Evolutionary conservation across 2,888 invertebrate species (phyloP), one percentile per base, ranked within the genome.

Genomic region (Stenichneumon culpator): DNA sequence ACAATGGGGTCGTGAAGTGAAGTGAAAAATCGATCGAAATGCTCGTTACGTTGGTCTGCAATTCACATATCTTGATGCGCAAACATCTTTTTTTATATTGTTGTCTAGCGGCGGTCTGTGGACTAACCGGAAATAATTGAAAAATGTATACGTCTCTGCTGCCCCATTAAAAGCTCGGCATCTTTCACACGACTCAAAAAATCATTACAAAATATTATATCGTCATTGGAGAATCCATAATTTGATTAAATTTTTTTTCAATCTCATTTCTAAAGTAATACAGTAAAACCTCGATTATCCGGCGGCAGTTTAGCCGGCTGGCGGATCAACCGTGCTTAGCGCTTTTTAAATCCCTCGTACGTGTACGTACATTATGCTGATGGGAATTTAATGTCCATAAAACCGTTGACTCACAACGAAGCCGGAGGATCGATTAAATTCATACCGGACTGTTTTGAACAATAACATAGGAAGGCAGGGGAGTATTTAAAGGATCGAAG

Each of bases 11-110:
- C 39, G 36, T 25, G 36, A 16, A 11, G 44, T 44, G n/a, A 25
- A 36, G 28, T 39, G 57, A 25, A 52, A 57, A 39, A 60, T 73
- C 73, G 73, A 57, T 73, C 57, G 36, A 44, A 73, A 57, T 44
- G 6, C 73, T 54, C 57, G 16, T 57, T 44, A 22, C 39, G 39
- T 39, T n/a, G 52, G 16, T 39, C 14, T 39, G 39, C 57, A 39
- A 72, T 72, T 44, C 60, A 28, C 60, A 63, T 32, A 63, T 63
- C 32, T 63, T 16, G 32, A 32, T 28, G 28, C 57, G 36, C 22
- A 57, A 57, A 39, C 7, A 22, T 25, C 3, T 28, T 57, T 57
- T 54, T 50, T n/a, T 39, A 39, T 39, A 39, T 36, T 60, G 25
- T 60, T 60, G 25, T 60, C 60, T 60, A 25, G 16, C 25, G 14